Evolutionary conservation across 2,113 vertebrate genomes (phyloP), one percentile per base, ranked within the genome.

Genomic region (Coregonus clupeaformis): DNA sequence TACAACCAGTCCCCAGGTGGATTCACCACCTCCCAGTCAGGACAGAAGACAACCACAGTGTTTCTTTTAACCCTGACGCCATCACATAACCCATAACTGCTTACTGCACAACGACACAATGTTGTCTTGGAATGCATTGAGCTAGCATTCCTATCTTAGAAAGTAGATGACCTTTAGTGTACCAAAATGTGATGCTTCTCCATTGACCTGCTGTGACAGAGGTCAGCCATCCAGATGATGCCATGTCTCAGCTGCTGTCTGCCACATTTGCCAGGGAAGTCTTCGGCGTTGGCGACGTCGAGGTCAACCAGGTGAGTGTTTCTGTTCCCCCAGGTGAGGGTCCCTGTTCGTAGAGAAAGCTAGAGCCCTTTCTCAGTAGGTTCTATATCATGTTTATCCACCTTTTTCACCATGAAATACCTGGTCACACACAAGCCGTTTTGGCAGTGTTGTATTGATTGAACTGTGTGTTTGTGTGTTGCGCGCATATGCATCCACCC

Each of bases 201-300:
- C 67, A n/a, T 2, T 66, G 64, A 2, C 77, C 5, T 74, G 2
- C 52, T 57, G 13, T 73, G n/a, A 3, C 68, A 90, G 89, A 82
- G 30, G 6, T 6, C 73, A 0, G 0, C 24, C 12, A 73, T 78
- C 1, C 91, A 92, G 82, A 93, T 96, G 95, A 94, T 84, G 95
- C 95, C 3, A 94, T 96, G 84, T 96, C 96, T 12, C 96, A 97
- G 86, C 89, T 98, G 76, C 91, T 95, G 62, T 92, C 93, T 0
- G 93, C 95, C 2, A 81, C 85, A 24, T 84, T 90, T 59, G 78
- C 79, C 0, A 90, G 87, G 4, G 94, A 93, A 49, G 57, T 80
- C 0, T 97, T 96, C 86, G 86, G 77, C 0, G 84, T 97, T 79
- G 79, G 84, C 18, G 89, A 91, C 1, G 81, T 86, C 68, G 94